phyloP scores from a whole-genome alignment of 1,140 invertebrate species.

The Spodoptera litura region DNA sequence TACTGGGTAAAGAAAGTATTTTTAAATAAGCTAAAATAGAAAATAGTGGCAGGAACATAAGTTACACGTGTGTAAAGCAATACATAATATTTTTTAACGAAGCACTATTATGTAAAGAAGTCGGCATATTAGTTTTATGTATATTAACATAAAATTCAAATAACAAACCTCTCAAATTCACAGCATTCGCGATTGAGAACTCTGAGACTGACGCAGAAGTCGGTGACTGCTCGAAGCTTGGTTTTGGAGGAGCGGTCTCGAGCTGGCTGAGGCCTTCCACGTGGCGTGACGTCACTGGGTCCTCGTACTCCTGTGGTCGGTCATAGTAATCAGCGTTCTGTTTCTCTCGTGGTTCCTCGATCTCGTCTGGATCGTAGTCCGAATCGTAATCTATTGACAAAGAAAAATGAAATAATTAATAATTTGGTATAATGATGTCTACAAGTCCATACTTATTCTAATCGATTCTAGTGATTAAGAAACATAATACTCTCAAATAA shows the following conservation, averaged over 20 bases:
- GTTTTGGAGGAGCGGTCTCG: slow-evolving; percentile 55
- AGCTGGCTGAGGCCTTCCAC: slow-evolving; percentile 58
- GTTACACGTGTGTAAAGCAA: too few species aligned
- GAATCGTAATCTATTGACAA: slow-evolving; percentile 64
- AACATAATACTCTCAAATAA: too few species aligned
- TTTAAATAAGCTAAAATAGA: too few species aligned
- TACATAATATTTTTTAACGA: too few species aligned
- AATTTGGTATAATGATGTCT: too few species aligned
- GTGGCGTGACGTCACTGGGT: slow-evolving; percentile 59
- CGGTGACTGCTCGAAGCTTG: slow-evolving; percentile 63
- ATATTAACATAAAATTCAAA: background rate
- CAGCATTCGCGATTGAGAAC: slow-evolving; percentile 74
- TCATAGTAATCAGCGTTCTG: slow-evolving; percentile 67
- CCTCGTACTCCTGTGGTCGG: slow-evolving; percentile 55
- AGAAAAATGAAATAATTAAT: too few species aligned
- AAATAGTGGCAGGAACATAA: too few species aligned
- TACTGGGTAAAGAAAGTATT: too few species aligned
- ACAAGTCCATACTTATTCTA: too few species aligned
- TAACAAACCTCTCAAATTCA: slow-evolving; percentile 77
- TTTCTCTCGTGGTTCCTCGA: slow-evolving; percentile 49
- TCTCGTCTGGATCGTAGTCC: slow-evolving; percentile 60
- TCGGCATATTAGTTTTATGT: too few species aligned
- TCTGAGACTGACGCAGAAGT: slow-evolving; percentile 71
- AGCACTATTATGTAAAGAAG: too few species aligned
- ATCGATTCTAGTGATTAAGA: too few species aligned